Conservation (phyloP, 2,888 invertebrate genomes). For the Chalcosyrphus nemorum region DNA sequence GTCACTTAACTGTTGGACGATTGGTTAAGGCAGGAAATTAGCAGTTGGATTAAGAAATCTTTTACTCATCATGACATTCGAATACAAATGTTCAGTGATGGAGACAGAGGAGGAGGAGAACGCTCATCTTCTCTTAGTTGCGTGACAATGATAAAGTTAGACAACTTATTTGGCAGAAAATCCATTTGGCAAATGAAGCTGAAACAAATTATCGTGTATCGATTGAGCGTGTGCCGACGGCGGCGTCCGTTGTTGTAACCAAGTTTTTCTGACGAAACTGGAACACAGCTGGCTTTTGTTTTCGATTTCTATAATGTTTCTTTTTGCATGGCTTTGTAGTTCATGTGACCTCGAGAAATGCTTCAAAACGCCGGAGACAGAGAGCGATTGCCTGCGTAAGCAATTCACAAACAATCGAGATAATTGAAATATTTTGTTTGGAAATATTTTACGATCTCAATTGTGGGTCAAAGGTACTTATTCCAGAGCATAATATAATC, state of each 20-base stretch:
- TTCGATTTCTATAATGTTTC: background rate
- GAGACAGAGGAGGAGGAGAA: background rate
- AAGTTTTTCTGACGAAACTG: background rate
- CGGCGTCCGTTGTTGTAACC: background rate
- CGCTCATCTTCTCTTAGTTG: background rate
- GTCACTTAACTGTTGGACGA: constrained; percentile 1
- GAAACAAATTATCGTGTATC: constrained; percentile 17
- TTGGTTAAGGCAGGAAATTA: constrained; percentile 35
- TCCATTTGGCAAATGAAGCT: background rate
- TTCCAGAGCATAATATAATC: background rate
- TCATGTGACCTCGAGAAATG: background rate
- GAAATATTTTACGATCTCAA: background rate
- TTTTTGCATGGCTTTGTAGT: background rate
- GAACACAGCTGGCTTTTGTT: constrained; percentile 23
- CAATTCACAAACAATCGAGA: background rate
- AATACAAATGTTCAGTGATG: background rate
- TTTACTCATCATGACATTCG: constrained; percentile 2
- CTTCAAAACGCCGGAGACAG: too few species aligned
- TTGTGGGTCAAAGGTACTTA: background rate
- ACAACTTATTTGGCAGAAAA: background rate
- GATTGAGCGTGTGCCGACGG: background rate
- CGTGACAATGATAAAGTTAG: background rate
- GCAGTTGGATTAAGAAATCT: constrained; percentile 24
- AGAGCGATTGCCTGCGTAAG: background rate
- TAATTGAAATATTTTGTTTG: background rate